Percentiles rank a stretch among this genome's conserved stretches.
These are phyloP conservation scores for Myripristis jacobus DNA, from an alignment of 2,797 vertebrate species.

Conservation along the genomic window DNA sequence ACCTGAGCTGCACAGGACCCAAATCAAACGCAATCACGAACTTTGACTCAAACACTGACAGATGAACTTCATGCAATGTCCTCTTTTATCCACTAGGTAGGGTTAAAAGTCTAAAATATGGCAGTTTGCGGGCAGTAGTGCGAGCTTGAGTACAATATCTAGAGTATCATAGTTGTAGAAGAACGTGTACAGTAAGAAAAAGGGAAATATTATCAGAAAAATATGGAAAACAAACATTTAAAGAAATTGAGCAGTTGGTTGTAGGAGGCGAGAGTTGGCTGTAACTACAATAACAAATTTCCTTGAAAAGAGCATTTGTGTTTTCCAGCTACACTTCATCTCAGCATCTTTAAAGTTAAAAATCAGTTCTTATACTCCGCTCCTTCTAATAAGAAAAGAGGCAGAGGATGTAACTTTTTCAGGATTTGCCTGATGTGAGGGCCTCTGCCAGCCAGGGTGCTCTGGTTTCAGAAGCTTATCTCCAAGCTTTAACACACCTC, in stretches of 20 bases:
- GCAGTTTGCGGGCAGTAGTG: neutral
- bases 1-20: neutral
- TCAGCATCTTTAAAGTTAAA: neutral
- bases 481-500: neutral
- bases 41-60: neutral
- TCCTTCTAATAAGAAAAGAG: neutral
- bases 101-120: conserved; percentile 7
- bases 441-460: conserved; percentile 3
- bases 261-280: neutral
- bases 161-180: too few species aligned
- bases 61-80: neutral
- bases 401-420: neutral
- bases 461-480: conserved; percentile 1
- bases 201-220: too few species aligned
- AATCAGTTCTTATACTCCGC: neutral
- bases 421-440: neutral
- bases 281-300: neutral
- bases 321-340: neutral
- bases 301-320: neutral
- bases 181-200: too few species aligned
- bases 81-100: conserved; percentile 58
- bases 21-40: neutral
- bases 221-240: too few species aligned
- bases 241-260: too few species aligned
- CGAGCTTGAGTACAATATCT: too few species aligned